phyloP scores from a whole-genome alignment of 2,113 vertebrate species.

The Amphilophus citrinellus region DNA sequence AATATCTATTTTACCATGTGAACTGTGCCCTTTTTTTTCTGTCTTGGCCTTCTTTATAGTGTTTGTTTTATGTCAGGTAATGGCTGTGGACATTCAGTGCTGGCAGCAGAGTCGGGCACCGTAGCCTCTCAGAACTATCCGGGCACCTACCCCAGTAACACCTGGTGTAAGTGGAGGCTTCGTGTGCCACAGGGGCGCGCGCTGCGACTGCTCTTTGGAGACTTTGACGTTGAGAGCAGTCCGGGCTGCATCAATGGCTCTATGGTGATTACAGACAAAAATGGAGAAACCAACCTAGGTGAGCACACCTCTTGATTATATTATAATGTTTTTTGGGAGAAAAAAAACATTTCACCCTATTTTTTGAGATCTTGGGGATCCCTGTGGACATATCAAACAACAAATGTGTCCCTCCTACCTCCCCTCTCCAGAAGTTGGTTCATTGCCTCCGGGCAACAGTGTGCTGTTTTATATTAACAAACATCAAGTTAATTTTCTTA shows the following conservation, averaged over 20 bases:
- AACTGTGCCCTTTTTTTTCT: background rate
- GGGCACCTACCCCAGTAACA: conserved; percentile 87
- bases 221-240: conserved; percentile 86
- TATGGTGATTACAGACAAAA: conserved; percentile 77
- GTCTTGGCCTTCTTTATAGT: background rate
- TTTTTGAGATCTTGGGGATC: background rate
- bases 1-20: background rate
- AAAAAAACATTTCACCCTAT: accelerated
- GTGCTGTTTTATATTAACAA: no score
- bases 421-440: no score
- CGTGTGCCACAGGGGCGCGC: conserved; percentile 71
- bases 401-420: background rate
- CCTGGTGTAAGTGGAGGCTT: conserved; percentile 83
- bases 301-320: conserved; percentile 32
- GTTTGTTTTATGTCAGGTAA: conserved; percentile 77
- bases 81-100: conserved; percentile 86
- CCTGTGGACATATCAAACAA: background rate
- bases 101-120: conserved; percentile 85
- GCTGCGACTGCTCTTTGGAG: conserved; percentile 84
- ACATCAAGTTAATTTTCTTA: background rate
- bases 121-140: conserved; percentile 88
- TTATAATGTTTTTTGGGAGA: background rate
- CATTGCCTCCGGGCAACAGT: no score
- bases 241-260: conserved; percentile 83
- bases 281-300: conserved; percentile 75